Base-by-base conservation (phyloP, 2,888 invertebrate genomes). In the Kuschelorhynchus macadamiae region DNA sequence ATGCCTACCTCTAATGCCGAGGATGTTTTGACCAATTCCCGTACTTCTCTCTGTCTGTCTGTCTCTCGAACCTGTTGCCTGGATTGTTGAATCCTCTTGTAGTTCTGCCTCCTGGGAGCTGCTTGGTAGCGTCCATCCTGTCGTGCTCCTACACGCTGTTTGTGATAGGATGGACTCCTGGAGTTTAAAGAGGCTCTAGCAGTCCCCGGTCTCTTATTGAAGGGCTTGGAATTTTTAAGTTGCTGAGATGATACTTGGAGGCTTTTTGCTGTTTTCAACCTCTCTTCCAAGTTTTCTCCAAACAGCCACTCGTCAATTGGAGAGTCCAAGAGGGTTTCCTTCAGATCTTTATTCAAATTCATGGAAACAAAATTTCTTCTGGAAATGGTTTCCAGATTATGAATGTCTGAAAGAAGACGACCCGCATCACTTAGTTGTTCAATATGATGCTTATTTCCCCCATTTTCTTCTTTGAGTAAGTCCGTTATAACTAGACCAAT, bases 301-400 rank as follows among this genome's bases (percentile, higher is more conserved):
- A 64, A 69, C 9, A 69, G 55, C 59, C 53, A 60, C 21, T 47
- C 49, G 25, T 69, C 69, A 2, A 41, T 11, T n/a, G 52, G 18
- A 42, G 53, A 25, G 8, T 53, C 44, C 7, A n/a, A 41, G 8
- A 69, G 21, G 21, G 60, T 64, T 5, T 64, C 64, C 33, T 60
- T 64, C 36, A 47, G 42, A 9, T 61, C 39, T 14, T 66, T 66
- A 33, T 70, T 61, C 14, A 70, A 39, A 49, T 67, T 53, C n/a
- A 55, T 5, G 9, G 44, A 39, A 1, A 61, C 44, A 9, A 70
- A 30, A 9, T 60, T 55, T 21, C 52, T 44, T 33, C 61, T 18
- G 14, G 66, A 36, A 25, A 39, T 39, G 36, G 41, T 42, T 17
- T 61, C 49, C 42, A 21, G 14, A 41, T 62, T 52, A 32, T 61